These are phyloP conservation scores for Hetaerina titia DNA, from an alignment of 2,888 invertebrate genomes.

Conservation along the genomic window DNA sequence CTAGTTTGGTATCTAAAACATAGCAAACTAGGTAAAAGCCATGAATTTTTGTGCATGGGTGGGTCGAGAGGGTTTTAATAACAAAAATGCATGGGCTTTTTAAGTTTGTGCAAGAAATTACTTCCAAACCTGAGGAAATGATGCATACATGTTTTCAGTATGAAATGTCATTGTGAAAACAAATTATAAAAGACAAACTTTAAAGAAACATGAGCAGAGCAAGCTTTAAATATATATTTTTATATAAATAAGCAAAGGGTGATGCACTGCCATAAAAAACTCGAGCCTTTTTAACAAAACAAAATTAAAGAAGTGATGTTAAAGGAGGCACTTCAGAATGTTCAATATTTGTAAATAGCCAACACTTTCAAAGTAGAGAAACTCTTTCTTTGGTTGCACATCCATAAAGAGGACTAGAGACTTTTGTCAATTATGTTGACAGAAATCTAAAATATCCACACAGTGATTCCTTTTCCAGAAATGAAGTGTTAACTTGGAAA, in stretches of 20 bases:
- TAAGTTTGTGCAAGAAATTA: background rate
- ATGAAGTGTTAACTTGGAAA: background rate
- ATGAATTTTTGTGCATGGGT: conserved; percentile 12
- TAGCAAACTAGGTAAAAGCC: conserved; percentile 4
- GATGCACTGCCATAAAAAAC: background rate
- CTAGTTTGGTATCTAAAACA: conserved; percentile 14
- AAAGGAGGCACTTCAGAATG: conserved; percentile 27
- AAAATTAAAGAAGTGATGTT: background rate
- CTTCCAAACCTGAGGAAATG: background rate
- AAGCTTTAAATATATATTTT: background rate
- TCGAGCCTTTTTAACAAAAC: background rate
- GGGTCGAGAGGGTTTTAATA: background rate
- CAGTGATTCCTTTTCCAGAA: background rate
- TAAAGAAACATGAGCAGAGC: background rate
- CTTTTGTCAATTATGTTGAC: background rate
- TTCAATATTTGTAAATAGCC: background rate
- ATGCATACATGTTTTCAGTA: background rate
- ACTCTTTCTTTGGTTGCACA: background rate
- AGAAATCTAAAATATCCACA: background rate
- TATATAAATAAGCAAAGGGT: background rate
- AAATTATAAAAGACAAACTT: background rate
- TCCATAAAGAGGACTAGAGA: background rate
- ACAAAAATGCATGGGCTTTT: background rate
- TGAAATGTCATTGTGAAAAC: background rate
- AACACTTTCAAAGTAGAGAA: background rate